phyloP scores from a whole-genome alignment of 2,888 invertebrate genomes.

The Hirtodrosophila alboralis region DNA sequence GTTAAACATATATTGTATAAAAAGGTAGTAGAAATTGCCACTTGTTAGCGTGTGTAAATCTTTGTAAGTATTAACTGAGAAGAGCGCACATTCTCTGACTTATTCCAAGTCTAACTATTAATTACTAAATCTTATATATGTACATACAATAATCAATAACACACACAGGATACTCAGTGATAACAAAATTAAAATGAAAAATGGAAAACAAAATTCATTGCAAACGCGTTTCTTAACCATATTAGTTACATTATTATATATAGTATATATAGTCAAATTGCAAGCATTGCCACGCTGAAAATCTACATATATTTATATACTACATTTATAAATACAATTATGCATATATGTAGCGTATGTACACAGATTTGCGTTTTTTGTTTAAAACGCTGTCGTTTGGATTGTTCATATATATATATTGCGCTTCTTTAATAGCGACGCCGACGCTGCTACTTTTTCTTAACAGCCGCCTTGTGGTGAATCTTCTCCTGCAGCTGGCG shows the following conservation, averaged over 20 bases:
- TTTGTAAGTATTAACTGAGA: constrained; percentile 44
- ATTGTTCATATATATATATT: constrained; percentile 17
- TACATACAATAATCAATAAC: constrained; percentile 46
- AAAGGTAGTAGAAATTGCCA: constrained; percentile 65
- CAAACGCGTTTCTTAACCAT: constrained; percentile 53
- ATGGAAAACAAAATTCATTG: constrained; percentile 75
- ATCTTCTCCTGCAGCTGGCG: constrained; percentile 85
- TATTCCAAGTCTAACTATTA: constrained; percentile 57
- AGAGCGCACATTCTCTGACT: constrained; percentile 44
- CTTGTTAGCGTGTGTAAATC: constrained; percentile 48
- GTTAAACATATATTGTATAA: constrained; percentile 48
- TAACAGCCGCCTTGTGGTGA: constrained; percentile 81
- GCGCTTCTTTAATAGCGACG: constrained; percentile 64
- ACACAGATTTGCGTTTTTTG: constrained; percentile 32
- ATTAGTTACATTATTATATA: constrained; percentile 31
- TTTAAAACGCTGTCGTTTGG: constrained; percentile 12
- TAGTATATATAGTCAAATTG: constrained; percentile 56
- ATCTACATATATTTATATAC: constrained; percentile 31
- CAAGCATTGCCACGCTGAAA: constrained; percentile 68
- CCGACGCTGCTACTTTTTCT: constrained; percentile 77
- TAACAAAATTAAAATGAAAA: constrained; percentile 52
- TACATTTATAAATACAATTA: constrained; percentile 50
- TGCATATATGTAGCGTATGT: constrained; percentile 37
- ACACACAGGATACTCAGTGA: constrained; percentile 38
- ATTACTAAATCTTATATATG: constrained; percentile 33